Evolutionary conservation across 2,797 vertebrate genomes (phyloP).

Genomic region (Eleutherodactylus coqui): DNA sequence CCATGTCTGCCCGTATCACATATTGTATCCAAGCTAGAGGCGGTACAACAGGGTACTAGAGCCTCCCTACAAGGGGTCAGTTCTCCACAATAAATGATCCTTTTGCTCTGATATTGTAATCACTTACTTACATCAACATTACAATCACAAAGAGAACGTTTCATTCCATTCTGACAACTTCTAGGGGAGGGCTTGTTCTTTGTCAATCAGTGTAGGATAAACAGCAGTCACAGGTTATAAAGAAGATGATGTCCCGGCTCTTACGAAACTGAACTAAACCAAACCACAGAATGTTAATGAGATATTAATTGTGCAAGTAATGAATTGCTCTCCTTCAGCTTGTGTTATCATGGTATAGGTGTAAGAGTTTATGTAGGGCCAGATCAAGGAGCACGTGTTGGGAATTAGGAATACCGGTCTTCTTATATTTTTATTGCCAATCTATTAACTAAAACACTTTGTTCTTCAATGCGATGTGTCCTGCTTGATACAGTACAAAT

Average conservation of each 20-base stretch:
- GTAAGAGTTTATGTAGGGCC: neutral
- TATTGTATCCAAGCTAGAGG: too few species aligned
- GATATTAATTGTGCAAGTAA: slow-evolving; percentile 3
- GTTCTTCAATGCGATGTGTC: neutral
- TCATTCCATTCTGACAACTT: too few species aligned
- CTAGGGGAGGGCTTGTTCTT: too few species aligned
- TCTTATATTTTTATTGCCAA: neutral
- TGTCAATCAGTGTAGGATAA: too few species aligned
- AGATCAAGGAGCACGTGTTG: neutral
- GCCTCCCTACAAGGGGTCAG: too few species aligned
- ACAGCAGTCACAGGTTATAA: neutral
- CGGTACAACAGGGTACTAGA: too few species aligned
- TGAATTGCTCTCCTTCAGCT: neutral
- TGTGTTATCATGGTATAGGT: neutral
- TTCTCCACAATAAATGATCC: too few species aligned
- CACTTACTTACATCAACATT: too few species aligned
- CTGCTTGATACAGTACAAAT: neutral
- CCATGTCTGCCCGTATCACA: too few species aligned
- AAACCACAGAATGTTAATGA: slow-evolving; percentile 15
- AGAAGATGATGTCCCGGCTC: neutral
- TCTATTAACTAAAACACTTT: neutral
- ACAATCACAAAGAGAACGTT: too few species aligned
- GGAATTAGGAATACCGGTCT: neutral
- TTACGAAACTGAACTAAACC: neutral
- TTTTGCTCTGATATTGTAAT: too few species aligned